Evolutionary conservation across 2,888 invertebrate genomes (phyloP).

Genomic region (Andrena bucephala): DNA sequence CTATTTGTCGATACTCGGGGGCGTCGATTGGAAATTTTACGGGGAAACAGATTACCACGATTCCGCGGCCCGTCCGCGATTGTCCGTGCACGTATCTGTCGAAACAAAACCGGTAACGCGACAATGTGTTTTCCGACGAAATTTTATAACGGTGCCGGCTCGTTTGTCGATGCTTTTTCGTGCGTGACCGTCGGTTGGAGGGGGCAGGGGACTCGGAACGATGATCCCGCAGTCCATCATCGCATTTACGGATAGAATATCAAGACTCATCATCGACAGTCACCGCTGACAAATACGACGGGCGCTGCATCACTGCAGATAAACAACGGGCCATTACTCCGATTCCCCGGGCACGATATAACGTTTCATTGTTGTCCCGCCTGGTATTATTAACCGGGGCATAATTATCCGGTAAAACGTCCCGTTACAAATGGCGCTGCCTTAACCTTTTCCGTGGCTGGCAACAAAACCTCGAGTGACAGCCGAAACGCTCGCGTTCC

Average conservation of each 20-base stretch:
- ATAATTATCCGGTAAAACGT: slow-evolving; percentile 28
- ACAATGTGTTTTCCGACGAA: background rate
- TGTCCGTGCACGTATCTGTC: background rate
- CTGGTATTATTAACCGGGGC: slow-evolving; percentile 19
- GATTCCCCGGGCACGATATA: slow-evolving; percentile 24
- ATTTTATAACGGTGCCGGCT: slow-evolving; percentile 27
- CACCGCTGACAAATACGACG: slow-evolving; percentile 33
- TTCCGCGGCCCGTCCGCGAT: background rate
- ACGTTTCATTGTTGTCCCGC: slow-evolving; percentile 42
- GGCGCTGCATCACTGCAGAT: slow-evolving; percentile 34
- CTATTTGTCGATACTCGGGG: background rate
- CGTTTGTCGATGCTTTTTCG: slow-evolving; percentile 18
- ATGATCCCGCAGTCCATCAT: slow-evolving; percentile 37
- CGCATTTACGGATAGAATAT: slow-evolving; percentile 47
- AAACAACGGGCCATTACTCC: slow-evolving; percentile 32
- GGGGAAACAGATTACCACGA: slow-evolving; percentile 29
- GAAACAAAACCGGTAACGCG: background rate
- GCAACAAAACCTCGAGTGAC: background rate
- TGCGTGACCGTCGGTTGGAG: background rate
- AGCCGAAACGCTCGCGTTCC: no score
- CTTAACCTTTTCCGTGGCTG: background rate
- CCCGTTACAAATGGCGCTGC: slow-evolving; percentile 1
- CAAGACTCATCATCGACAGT: slow-evolving; percentile 49
- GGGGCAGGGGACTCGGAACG: background rate
- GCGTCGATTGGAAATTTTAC: slow-evolving; percentile 29